phyloP scores from a whole-genome alignment of 2,797 vertebrate genomes.

The Mus spretus region DNA sequence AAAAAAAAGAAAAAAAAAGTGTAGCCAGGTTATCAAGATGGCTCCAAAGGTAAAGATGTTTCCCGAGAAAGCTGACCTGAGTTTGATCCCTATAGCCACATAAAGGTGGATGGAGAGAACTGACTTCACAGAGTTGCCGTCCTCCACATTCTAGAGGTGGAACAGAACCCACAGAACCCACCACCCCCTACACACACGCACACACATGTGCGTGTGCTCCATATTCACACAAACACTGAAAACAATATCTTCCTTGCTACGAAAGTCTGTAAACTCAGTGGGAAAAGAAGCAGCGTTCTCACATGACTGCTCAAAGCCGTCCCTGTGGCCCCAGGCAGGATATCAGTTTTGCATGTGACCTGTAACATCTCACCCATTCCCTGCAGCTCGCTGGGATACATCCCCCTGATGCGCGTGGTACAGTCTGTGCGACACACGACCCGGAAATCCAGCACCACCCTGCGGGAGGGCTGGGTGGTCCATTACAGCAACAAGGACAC shows the following conservation, averaged over 20 bases:
- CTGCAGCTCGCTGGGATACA: constrained; percentile 91
- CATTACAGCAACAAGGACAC: constrained; percentile 97
- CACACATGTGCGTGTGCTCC: no score
- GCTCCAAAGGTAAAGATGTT: neutral
- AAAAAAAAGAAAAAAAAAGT: neutral
- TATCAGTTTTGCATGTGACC: neutral
- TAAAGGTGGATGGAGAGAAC: neutral
- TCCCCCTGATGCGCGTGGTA: constrained; percentile 96
- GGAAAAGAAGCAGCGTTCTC: neutral
- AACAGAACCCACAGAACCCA: neutral
- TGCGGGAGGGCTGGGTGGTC: constrained; percentile 97
- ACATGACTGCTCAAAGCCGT: neutral
- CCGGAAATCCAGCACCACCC: constrained; percentile 93
- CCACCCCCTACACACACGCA: rapidly evolving
- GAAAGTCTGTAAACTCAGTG: neutral
- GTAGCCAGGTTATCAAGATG: neutral
- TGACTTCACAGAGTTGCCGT: neutral
- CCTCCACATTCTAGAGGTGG: neutral
- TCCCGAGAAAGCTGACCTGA: neutral
- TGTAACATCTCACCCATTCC: neutral
- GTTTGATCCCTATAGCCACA: neutral
- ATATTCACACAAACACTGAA: neutral
- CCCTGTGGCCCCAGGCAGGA: neutral
- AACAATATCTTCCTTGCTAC: neutral
- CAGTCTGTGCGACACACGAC: constrained; percentile 96